A percentile compares a stretch with the other conserved stretches of the same genome.
These are phyloP conservation scores for Glandiceps talaboti DNA, from an alignment of 53 echinoderm and acorn worm species.

Conservation along the genomic window DNA sequence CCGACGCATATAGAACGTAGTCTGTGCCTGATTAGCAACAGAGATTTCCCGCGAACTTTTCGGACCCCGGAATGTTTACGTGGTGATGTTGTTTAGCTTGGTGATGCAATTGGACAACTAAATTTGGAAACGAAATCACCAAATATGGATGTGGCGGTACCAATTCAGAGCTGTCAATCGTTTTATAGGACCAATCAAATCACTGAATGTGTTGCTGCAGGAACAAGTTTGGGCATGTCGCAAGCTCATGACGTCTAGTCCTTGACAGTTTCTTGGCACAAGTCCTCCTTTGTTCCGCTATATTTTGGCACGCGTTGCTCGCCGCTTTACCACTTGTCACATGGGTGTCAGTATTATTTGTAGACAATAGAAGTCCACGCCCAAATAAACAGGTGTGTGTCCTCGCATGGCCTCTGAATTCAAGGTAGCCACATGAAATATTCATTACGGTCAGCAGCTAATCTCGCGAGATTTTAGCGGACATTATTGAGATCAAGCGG, in stretches of 20 bases:
- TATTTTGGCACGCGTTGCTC: not conserved
- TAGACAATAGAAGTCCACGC: not conserved
- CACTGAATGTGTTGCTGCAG: not conserved
- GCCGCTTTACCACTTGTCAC: not conserved
- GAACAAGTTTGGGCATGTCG: conserved; percentile 1
- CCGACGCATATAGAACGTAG: not conserved
- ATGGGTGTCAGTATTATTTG: not conserved
- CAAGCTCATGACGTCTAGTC: not conserved
- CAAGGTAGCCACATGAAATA: not conserved
- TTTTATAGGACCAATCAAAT: not conserved
- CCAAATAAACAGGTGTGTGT: not conserved
- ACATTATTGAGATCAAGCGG: not conserved
- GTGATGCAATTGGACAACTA: not conserved
- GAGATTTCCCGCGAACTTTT: not conserved
- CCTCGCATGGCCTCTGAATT: conserved; percentile 1
- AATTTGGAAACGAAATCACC: not conserved
- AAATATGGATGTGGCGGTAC: not conserved
- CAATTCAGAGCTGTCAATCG: not conserved
- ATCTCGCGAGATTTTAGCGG: conserved; percentile 1
- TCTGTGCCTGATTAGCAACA: not conserved
- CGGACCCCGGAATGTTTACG: conserved; percentile 1
- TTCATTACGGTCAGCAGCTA: not conserved
- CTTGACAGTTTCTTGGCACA: not conserved
- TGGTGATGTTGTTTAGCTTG: not conserved
- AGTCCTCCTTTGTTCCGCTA: not conserved